A percentile compares a stretch with the other conserved stretches of the same genome.
Conservation (phyloP, 2,113 vertebrate genomes). For the Pagrus major region DNA sequence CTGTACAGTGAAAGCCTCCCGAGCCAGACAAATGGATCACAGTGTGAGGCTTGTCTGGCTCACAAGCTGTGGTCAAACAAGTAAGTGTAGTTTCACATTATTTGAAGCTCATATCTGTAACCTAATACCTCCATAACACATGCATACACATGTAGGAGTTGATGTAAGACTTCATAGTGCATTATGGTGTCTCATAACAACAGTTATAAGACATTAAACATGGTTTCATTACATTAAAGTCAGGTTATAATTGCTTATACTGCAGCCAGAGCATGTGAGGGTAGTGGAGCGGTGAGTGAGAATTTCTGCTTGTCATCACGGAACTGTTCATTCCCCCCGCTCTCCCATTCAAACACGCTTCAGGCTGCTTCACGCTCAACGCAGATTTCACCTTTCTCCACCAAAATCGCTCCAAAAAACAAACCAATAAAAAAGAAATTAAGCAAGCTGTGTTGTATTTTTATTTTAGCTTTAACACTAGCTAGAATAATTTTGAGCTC, state of each 20-base stretch:
- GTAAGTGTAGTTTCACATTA: constrained; percentile 7
- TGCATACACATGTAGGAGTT: background rate
- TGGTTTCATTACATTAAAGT: background rate
- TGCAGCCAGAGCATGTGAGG: too few relatives aligned
- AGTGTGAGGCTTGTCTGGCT: constrained; percentile 22
- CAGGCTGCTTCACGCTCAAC: too few relatives aligned
- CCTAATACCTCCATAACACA: constrained; percentile 8
- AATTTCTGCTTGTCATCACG: too few relatives aligned
- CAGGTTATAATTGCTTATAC: background rate
- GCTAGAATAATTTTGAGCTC: too few relatives aligned
- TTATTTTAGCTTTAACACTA: too few relatives aligned
- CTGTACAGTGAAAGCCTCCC: constrained; percentile 4
- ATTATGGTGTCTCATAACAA: background rate
- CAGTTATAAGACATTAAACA: background rate
- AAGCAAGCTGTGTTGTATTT: too few relatives aligned
- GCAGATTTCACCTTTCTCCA: too few relatives aligned
- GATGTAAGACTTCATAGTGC: background rate
- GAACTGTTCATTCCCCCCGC: too few relatives aligned
- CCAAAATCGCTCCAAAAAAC: too few relatives aligned
- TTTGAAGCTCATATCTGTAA: background rate
- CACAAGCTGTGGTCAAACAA: constrained; percentile 3
- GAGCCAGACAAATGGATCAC: constrained; percentile 25
- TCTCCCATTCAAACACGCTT: too few relatives aligned
- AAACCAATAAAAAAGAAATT: too few relatives aligned
- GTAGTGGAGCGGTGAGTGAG: too few relatives aligned